Evolutionary conservation across 2,888 invertebrate species (phyloP).

Genomic region (Nasonia oneida): DNA sequence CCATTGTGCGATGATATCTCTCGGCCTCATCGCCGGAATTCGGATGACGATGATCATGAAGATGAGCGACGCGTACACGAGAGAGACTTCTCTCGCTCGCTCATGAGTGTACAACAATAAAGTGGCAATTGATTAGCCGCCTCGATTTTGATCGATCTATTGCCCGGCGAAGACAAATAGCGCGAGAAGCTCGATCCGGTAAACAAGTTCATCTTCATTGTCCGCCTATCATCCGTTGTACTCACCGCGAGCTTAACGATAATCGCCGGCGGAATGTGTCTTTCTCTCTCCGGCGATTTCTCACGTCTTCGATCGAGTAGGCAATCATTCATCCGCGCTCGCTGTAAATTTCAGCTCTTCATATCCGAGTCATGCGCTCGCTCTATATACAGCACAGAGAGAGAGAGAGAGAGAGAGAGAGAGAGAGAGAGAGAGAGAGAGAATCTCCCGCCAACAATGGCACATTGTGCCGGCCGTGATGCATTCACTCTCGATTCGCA

Average conservation of each 20-base stretch:
- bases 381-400: background rate
- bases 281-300: background rate
- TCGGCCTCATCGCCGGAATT: background rate
- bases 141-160: conserved; percentile 57
- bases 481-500: conserved; percentile 21
- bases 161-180: conserved; percentile 32
- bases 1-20: background rate
- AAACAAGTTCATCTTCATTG: conserved; percentile 15
- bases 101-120: background rate
- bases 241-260: background rate
- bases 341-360: conserved; percentile 26
- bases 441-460: conserved; percentile 19
- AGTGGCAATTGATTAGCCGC: conserved; percentile 59
- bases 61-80: background rate
- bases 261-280: background rate
- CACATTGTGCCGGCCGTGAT: conserved; percentile 23
- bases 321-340: conserved; percentile 28
- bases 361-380: background rate
- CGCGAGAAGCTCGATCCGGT: background rate
- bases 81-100: background rate
- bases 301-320: background rate
- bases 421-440: background rate
- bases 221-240: background rate
- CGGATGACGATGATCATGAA: background rate
- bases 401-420: background rate